Conservation (phyloP, 1,140 invertebrate species). For the Drosophila arizonae region DNA sequence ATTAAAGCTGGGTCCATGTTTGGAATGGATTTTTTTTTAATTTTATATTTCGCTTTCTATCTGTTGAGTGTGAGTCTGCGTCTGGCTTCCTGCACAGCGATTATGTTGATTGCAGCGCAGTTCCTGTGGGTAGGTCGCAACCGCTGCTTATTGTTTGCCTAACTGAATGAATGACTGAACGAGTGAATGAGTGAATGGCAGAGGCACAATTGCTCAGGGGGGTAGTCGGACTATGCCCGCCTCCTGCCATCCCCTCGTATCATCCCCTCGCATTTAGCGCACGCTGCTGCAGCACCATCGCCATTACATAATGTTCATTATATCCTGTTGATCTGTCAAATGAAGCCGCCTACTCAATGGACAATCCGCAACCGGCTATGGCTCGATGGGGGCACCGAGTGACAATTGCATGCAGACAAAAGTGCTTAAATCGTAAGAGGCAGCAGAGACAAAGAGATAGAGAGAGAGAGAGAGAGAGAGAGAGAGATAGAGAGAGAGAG, state of each 20-base stretch:
- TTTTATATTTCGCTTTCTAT: too few relatives aligned
- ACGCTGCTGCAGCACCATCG: slow-evolving; percentile 49
- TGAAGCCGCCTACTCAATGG: slow-evolving; percentile 56
- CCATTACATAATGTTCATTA: slow-evolving; percentile 73
- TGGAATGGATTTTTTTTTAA: slow-evolving; percentile 21
- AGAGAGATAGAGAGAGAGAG: neutral
- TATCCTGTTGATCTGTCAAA: slow-evolving; percentile 76
- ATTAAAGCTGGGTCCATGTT: slow-evolving; percentile 27
- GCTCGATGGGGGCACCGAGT: slow-evolving; percentile 12
- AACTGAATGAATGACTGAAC: slow-evolving; percentile 60
- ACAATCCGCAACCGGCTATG: slow-evolving; percentile 9
- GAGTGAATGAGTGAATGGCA: slow-evolving; percentile 44
- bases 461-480: neutral
- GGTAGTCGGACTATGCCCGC: neutral
- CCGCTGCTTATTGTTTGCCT: slow-evolving; percentile 69
- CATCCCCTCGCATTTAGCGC: too few relatives aligned
- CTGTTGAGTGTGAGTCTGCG: neutral
- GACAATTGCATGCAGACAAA: slow-evolving; percentile 55
- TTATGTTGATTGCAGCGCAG: slow-evolving; percentile 77
- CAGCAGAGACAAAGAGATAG: too few relatives aligned
- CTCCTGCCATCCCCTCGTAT: neutral
- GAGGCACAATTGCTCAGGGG: slow-evolving; percentile 33
- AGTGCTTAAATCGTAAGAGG: slow-evolving; percentile 2
- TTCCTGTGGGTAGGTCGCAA: slow-evolving; percentile 60
- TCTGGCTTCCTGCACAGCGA: slow-evolving; percentile 69